Conservation (phyloP, 2,888 invertebrate genomes). For the Meteorus colon region DNA sequence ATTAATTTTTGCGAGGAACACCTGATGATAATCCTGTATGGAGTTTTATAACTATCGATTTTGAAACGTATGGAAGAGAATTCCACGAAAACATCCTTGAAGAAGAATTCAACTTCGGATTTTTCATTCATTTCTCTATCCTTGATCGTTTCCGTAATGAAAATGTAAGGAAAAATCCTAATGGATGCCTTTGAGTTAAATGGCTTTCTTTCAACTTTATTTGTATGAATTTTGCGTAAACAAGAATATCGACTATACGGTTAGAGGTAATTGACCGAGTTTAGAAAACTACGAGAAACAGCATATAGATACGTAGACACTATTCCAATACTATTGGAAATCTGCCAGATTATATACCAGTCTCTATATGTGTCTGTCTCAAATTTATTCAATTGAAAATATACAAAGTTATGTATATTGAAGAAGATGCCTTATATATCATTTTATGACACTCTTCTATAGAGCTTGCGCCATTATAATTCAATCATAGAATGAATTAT, state of each 20-base stretch:
- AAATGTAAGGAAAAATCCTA: no score
- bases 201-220: background rate
- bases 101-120: no score
- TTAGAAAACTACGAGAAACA: background rate
- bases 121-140: no score
- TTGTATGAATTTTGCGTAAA: background rate
- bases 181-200: background rate
- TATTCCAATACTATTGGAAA: background rate
- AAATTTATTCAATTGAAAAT: slow-evolving; percentile 12
- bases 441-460: background rate
- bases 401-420: background rate
- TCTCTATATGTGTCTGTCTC: background rate
- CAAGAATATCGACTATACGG: background rate
- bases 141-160: no score
- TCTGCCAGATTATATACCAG: slow-evolving; percentile 10
- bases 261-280: background rate
- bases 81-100: no score
- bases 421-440: background rate
- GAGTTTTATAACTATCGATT: no score
- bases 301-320: background rate
- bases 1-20: no score
- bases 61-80: no score
- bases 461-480: background rate
- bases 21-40: no score
- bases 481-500: background rate